Evolutionary conservation across 2,113 vertebrate species (phyloP), one percentile per base, ranked within the genome.

Genomic region (Plecturocebus donacophilus): DNA sequence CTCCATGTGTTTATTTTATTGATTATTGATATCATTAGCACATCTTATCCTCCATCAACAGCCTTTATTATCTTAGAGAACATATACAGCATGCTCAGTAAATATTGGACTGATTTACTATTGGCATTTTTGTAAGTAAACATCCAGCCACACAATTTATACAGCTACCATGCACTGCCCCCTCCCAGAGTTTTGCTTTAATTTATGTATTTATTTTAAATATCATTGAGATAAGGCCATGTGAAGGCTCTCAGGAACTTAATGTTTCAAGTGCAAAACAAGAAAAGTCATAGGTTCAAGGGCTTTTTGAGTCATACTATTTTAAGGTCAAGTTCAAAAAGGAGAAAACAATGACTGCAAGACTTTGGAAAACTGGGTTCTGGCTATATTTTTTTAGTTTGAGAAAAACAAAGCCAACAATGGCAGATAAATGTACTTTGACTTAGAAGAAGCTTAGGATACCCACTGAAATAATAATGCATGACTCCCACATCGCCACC

Each of bases 131-230:
- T 40, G 61, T 52, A 90, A 77, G 38, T 54, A 87, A 89, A 40
- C 23, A 58, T 56, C 73, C 30, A 85, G 32, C 52, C 66, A 77
- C 19, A 25, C 80, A 71, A 81, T 54, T 1, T 64, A 30, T 84
- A 90, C 86, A 45, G 21, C 42, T 10, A 56, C 20, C 12, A 79
- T 5, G 49, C 6, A 45, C 30, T 54, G 2, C 13, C 13, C 12
- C 1, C 27, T 7, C 27, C 23, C 47, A 68, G 23, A 64, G 61
- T 64, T 64, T 64, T 30, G 61, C 80, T 94, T 85, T 95, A 16
- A 10, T 92, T 96, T 81, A 66, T 90, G 92, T 92, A 56, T 21
- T 61, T 54, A 92, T 80, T 90, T 87, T 81, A 93, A 80, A 75
- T 79, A 82, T 71, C 49, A 16, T 42, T 92, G 87, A 92, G 73